These are phyloP conservation scores for Nezara viridula DNA, from an alignment of 2,888 invertebrate genomes.

Conservation along the genomic window DNA sequence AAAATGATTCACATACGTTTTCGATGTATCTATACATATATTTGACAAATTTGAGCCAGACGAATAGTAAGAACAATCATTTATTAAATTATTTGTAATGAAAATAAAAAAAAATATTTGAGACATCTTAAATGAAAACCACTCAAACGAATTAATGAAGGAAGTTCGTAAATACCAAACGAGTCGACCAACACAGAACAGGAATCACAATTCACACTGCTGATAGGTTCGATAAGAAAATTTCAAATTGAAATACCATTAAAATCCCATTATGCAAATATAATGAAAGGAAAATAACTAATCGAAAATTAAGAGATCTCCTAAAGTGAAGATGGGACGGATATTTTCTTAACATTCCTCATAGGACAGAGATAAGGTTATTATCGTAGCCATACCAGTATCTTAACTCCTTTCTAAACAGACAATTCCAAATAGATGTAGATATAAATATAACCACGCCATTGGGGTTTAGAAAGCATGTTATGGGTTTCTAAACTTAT, in stretches of 20 bases:
- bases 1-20: too few relatives aligned
- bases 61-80: too few relatives aligned
- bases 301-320: neutral
- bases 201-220: neutral
- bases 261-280: constrained; percentile 1
- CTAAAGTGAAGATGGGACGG: neutral
- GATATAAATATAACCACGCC: neutral
- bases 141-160: neutral
- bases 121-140: neutral
- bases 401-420: neutral
- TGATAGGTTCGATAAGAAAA: neutral
- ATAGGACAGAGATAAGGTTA: neutral
- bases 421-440: neutral
- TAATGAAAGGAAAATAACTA: neutral
- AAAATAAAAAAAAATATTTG: neutral
- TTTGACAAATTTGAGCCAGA: too few relatives aligned
- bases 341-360: constrained; percentile 5
- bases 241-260: neutral
- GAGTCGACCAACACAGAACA: neutral
- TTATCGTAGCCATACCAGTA: neutral
- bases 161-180: neutral
- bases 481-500: neutral
- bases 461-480: neutral
- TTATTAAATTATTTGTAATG: neutral
- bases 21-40: too few relatives aligned